phyloP scores from a whole-genome alignment of 2,888 invertebrate species.

The Esperia sulphurella region DNA sequence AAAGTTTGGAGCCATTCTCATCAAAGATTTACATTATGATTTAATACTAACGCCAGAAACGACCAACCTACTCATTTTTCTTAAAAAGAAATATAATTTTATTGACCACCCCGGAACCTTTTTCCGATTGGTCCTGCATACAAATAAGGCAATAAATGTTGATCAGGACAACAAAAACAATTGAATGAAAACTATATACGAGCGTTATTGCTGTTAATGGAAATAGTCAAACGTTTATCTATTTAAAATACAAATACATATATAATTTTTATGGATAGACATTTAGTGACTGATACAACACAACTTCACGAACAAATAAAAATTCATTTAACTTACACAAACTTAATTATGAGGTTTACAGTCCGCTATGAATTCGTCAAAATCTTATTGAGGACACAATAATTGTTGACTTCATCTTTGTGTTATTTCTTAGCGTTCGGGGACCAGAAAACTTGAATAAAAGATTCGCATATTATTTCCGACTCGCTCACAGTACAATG shows the following conservation, averaged over 20 bases:
- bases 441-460: constrained; percentile 72
- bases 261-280: no score
- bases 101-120: constrained; percentile 56
- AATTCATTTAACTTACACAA: neutral
- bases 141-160: constrained; percentile 70
- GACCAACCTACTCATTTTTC: constrained; percentile 34
- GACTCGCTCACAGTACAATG: constrained; percentile 56
- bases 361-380: constrained; percentile 49
- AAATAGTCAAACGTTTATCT: no score
- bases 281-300: no score
- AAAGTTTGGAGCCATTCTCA: neutral
- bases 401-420: constrained; percentile 65
- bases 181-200: constrained; percentile 56
- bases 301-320: no score
- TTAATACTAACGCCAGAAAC: constrained; percentile 13
- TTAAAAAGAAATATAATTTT: constrained; percentile 59
- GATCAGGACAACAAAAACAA: constrained; percentile 66
- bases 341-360: neutral
- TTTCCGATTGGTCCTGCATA: constrained; percentile 65
- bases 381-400: constrained; percentile 70
- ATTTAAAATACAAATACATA: no score
- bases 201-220: constrained; percentile 46
- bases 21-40: constrained; percentile 15
- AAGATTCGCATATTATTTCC: constrained; percentile 73
- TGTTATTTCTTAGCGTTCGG: constrained; percentile 67